These are phyloP conservation scores for Lampris megalopsis DNA, from an alignment of 2,113 vertebrate genomes.

Conservation along the genomic window DNA sequence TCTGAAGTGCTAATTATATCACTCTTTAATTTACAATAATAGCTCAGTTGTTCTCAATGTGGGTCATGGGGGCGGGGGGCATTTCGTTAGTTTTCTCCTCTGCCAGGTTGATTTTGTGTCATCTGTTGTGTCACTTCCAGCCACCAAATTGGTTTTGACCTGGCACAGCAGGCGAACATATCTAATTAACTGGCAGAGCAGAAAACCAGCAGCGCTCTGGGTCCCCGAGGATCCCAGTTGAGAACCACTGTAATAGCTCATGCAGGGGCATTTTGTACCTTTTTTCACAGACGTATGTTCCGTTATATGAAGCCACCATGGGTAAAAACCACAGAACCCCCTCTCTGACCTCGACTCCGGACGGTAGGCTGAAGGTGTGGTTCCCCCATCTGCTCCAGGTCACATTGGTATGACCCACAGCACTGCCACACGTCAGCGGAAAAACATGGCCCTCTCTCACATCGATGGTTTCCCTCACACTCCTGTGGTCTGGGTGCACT, in stretches of 20 bases:
- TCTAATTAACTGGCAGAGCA: no score
- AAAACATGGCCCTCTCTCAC: constrained; percentile 62
- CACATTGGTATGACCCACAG: constrained; percentile 11
- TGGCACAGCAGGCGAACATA: no score
- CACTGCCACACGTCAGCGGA: constrained; percentile 50
- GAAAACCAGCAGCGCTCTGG: no score
- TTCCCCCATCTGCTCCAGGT: constrained; percentile 59
- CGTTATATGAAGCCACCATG: constrained; percentile 58
- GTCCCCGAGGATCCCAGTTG: no score
- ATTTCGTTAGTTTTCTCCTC: no score
- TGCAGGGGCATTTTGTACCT: constrained; percentile 51
- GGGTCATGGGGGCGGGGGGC: no score
- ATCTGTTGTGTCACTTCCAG: no score
- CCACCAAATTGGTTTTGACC: no score
- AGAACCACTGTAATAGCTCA: background rate
- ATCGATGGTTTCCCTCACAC: constrained; percentile 40
- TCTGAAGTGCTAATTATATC: no score
- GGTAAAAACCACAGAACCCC: constrained; percentile 72
- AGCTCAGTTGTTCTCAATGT: no score
- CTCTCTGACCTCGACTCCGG: constrained; percentile 58
- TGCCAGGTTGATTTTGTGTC: no score
- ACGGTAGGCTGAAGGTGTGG: constrained; percentile 9
- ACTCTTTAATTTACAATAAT: no score
- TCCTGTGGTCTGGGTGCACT: constrained; percentile 30
- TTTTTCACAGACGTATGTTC: constrained; percentile 72